Base-by-base conservation (phyloP, 2,888 invertebrate genomes). In the Bibio marci region DNA sequence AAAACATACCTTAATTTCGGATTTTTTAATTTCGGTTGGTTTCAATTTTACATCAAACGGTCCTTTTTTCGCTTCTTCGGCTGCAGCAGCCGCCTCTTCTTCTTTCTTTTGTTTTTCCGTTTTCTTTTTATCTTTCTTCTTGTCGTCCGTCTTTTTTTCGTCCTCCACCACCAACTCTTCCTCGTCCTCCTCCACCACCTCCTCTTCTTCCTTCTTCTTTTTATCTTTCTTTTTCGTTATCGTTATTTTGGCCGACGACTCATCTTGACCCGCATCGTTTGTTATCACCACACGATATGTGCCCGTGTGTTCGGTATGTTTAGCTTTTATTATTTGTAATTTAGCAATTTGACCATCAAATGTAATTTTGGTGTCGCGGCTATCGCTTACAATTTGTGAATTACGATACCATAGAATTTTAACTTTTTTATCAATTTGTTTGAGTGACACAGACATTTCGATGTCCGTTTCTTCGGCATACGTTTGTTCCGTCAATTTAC, bases 251-350 rank as follows among this genome's bases (percentile, higher is more conserved):
- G 92, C 86, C 33, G 76, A 74, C 2, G 85, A 82, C 54, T 87
- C 83, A 49, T 87, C 91, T 56, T 82, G 80, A 37, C 97, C 97
- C 50, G 76, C 79, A 57, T 91, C 87, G 58, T 95, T 97, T 53
- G 75, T 78, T 39, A 94, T 81, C 19, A 87, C 76, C 32, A 91
- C 76, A 53, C 76, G 80, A 62, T 90, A 92, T 37, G 74, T 76
- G 31, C 87, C 88, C 4, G 77, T 69, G 55, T 79, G 77, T 52
- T 82, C 81, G n/a, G 71, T 71, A 2, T 5, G 13, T 39, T 78
- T 73, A 33, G 81, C 78, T 50, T 71, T 73, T 46, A 73, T 75
- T 47, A 94, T 82, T 43, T 76, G 77, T 10, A 94, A 64, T 44
- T 79, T 76, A 12, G 86, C 79, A 30, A 74, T 79, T 37, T 76